phyloP scores from a whole-genome alignment of 2,888 invertebrate species.

The Gastracanthus pulcherrimus region DNA sequence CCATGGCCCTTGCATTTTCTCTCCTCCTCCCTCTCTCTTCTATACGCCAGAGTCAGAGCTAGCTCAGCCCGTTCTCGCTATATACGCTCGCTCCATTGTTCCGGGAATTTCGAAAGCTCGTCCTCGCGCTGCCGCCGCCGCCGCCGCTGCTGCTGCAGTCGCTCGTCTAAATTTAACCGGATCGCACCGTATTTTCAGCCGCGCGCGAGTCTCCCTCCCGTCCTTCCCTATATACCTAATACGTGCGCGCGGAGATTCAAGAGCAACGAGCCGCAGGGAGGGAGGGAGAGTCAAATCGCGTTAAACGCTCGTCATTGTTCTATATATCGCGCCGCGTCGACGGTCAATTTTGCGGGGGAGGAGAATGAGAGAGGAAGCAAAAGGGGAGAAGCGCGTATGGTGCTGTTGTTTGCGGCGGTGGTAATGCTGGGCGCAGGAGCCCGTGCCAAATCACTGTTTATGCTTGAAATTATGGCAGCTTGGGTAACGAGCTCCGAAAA shows the following conservation, averaged over 20 bases:
- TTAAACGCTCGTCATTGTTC: conserved; percentile 68
- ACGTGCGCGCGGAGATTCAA: not conserved
- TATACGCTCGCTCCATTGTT: conserved; percentile 45
- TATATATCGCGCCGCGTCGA: conserved; percentile 39
- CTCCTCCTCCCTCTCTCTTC: not conserved
- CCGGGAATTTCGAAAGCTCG: conserved; percentile 45
- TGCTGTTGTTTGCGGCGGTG: not conserved
- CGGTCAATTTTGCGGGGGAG: conserved; percentile 49
- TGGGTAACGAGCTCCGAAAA: conserved; percentile 67
- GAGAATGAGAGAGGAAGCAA: no score
- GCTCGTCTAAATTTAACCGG: conserved; percentile 50
- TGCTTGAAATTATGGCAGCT: conserved; percentile 69
- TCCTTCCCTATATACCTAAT: no score
- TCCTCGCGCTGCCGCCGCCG: no score
- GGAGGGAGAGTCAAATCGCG: conserved; percentile 53
- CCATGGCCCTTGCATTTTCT: conserved; percentile 8
- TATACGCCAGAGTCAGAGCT: not conserved
- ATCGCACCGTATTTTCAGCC: conserved; percentile 47
- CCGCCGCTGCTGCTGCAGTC: conserved; percentile 1
- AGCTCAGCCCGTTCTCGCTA: conserved; percentile 18
- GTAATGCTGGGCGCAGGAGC: conserved; percentile 53
- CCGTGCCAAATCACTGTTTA: conserved; percentile 70
- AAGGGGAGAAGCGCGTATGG: no score
- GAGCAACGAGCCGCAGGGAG: not conserved
- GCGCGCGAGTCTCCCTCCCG: not conserved